phyloP scores from a whole-genome alignment of 2,113 vertebrate genomes.

The Capricornis sumatraensis region DNA sequence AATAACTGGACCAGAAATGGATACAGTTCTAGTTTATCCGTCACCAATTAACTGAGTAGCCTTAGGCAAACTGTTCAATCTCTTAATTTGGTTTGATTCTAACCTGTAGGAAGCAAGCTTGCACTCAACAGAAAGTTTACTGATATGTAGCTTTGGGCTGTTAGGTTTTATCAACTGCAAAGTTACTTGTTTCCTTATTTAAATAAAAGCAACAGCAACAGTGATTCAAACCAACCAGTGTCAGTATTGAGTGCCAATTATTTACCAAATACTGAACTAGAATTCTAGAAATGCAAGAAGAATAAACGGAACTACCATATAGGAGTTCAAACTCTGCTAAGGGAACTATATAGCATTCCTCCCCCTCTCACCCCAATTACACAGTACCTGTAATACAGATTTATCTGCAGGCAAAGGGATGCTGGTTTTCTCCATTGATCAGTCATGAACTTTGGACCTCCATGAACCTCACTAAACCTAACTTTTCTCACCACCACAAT shows the following conservation, averaged over 20 bases:
- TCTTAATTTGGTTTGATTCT: not conserved
- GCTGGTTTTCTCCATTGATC: not conserved
- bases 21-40: not conserved
- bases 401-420: not conserved
- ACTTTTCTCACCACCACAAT: not conserved
- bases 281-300: not conserved
- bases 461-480: not conserved
- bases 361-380: fast-evolving
- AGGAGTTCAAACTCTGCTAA: not conserved
- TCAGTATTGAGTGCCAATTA: not conserved
- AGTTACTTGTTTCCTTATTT: not conserved
- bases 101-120: not conserved
- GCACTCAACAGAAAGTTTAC: not conserved
- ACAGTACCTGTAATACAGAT: fast-evolving
- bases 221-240: not conserved
- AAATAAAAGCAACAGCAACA: not conserved
- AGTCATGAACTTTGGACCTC: not conserved
- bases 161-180: not conserved
- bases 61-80: not conserved
- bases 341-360: not conserved
- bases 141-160: not conserved
- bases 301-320: not conserved
- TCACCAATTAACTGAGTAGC: not conserved
- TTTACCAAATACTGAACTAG: not conserved
- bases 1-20: not conserved